These are phyloP conservation scores for Danionella dracula DNA, from an alignment of 2,797 vertebrate genomes.

Conservation along the genomic window DNA sequence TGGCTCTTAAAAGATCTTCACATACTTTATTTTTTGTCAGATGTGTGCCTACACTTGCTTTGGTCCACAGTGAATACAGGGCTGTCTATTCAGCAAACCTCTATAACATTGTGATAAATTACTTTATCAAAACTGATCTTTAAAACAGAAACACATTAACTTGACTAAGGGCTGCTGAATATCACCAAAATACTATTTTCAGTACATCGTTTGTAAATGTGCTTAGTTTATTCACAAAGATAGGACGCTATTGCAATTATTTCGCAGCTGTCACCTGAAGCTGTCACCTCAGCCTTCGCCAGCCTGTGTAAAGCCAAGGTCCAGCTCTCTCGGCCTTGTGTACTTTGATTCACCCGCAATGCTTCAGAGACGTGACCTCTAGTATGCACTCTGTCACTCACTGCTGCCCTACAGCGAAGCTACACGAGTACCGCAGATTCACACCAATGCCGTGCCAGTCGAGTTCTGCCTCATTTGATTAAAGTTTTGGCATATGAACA, in stretches of 20 bases:
- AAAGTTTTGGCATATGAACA: slow-evolving; percentile 40
- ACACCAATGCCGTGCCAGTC: slow-evolving; percentile 33
- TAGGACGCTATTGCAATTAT: slow-evolving; percentile 17
- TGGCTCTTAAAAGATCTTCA: no score
- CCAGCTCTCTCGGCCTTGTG: background rate
- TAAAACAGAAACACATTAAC: background rate
- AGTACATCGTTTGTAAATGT: background rate
- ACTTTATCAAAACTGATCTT: no score
- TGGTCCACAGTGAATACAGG: no score
- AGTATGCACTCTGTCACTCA: slow-evolving; percentile 1
- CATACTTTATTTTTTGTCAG: no score
- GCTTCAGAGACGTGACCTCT: slow-evolving; percentile 24
- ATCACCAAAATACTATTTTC: no score
- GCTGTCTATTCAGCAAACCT: no score
- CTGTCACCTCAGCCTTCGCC: background rate
- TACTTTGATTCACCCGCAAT: slow-evolving; percentile 18
- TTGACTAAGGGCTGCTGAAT: no score
- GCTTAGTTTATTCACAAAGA: background rate
- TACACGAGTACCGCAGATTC: slow-evolving; percentile 34
- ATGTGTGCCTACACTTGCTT: no score
- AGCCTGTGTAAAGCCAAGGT: background rate
- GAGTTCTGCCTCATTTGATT: slow-evolving; percentile 45
- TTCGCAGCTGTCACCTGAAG: slow-evolving; percentile 4
- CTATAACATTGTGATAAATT: no score
- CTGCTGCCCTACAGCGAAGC: slow-evolving; percentile 29